Base-by-base conservation (phyloP, 2,113 vertebrate genomes). In the Lethenteron reissneri region DNA sequence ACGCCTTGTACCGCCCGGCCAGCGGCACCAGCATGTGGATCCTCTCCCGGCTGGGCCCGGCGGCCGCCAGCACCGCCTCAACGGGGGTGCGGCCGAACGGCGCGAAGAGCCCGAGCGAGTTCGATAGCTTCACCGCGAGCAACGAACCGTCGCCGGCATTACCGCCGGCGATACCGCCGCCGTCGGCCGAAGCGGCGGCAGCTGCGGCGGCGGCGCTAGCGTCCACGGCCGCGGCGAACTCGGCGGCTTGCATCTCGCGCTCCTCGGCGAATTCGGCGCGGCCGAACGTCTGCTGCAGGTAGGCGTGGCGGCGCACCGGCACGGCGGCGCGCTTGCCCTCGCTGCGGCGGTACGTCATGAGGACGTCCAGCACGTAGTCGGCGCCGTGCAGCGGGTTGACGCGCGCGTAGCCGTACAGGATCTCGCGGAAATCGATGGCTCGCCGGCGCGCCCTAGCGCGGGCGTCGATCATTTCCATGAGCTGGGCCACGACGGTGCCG, bases 401-500 rank as follows among this genome's bases (percentile, higher is more conserved):
- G 56, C 87, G 78, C 70, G 83, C 84, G 76, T 89, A 90, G 12
- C 87, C 87, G 60, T 90, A 89, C 74, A 88, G 86, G 75, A 90
- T 84, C 77, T 90, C 84, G 75, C 89, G 88, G 76, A 88, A 90
- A 75, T 90, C 86, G 71, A 90, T 88, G 2, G 87, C 78, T 6
- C 87, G 84, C 11, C 87, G 87, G 74, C 85, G 83, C 13, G 83
- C 81, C 77, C 86, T 86, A 2, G 87, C 86, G 78, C 88, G 88
- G 78, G 86, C 84, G 71, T 90, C 89, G 77, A 89, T 88, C 80
- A 88, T 88, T 77, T 87, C 86, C 87, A 90, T 89, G n/a, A 90
- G 82, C 77, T 90, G 87, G 5, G 41, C 41, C 75, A 87, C 80
- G 62, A 89, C 79, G 0, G 82, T 80, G 76, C 86, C 86, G 75